Evolutionary conservation across 2,888 invertebrate species (phyloP), one percentile per base, ranked within the genome.

Genomic region (Lithophane leautieri): DNA sequence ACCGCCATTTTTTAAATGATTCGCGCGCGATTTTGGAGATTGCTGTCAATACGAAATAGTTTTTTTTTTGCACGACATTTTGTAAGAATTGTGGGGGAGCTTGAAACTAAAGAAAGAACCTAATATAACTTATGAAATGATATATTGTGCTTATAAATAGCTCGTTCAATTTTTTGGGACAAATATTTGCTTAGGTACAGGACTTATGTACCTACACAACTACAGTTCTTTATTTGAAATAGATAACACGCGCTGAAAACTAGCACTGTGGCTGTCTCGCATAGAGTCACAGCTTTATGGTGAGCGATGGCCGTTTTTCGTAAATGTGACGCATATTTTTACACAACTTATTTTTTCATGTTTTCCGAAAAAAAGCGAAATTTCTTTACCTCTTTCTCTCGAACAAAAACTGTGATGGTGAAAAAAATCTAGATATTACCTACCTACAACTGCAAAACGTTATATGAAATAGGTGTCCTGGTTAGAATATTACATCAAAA

Each of bases 1-100:
- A 85, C 62, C 74, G 74, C 79, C 73, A 78, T 75, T 73, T 76
- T 79, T 76, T 8, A 25, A 52, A 28, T 50, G n/a, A 70, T 78
- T 76, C 28, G 69, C 72, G 83, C 85, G 81, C 75, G 60, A 70
- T 76, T 86, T 78, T 61, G 34, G 34, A 34, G 3, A 3, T 34
- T 68, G 19, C 12, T 77, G 19, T 67, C 22, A 44, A 66, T 56
- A 28, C 14, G 3, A 54, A 58, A 12, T 22, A 28, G 8, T 14
- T 58, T 40, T 16, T 25, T 11, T 19, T 61, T 65, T 65, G 66
- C 16, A 22, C 6, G 9, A 25, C 14, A 65, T 40, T 25, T 52
- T 52, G 0, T 7, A 28, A 1, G 11, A 14, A 4, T 40, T 22
- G 4, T 40, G 34, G n/a, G 60, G 19, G 12, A 28, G 19, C 19